These are phyloP conservation scores for Muschampia plurimacula DNA, from an alignment of 2,888 invertebrate species.

Conservation along the genomic window DNA sequence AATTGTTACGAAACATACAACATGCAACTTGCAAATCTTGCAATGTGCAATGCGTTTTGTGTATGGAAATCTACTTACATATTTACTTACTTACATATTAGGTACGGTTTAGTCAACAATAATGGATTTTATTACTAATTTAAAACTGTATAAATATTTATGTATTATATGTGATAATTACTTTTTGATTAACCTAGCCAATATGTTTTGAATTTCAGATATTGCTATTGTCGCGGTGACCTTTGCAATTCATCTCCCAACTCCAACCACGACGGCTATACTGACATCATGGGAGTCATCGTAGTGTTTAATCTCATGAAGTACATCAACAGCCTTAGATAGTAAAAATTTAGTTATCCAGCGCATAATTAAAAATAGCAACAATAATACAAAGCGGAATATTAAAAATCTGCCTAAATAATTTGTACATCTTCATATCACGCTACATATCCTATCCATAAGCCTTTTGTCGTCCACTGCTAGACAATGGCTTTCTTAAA, in stretches of 20 bases:
- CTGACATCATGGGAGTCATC: constrained; percentile 87
- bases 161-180: too few relatives aligned
- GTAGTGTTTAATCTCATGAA: constrained; percentile 87
- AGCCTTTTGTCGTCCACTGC: too few relatives aligned
- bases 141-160: too few relatives aligned
- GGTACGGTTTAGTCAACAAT: too few relatives aligned
- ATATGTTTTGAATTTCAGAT: constrained; percentile 61
- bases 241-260: constrained; percentile 89
- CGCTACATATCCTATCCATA: too few relatives aligned
- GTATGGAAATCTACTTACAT: neutral
- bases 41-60: neutral
- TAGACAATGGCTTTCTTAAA: too few relatives aligned
- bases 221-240: constrained; percentile 91
- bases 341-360: constrained; percentile 47
- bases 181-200: neutral
- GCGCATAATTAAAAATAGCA: neutral
- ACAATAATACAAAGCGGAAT: neutral
- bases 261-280: constrained; percentile 78
- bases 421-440: too few relatives aligned
- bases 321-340: constrained; percentile 84
- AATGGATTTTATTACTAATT: too few relatives aligned
- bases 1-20: constrained; percentile 12
- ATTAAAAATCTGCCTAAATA: neutral
- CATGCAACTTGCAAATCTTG: constrained; percentile 6
- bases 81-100: too few relatives aligned